Base-by-base conservation (phyloP, 1,140 invertebrate species). In the Pseudobourletiella spinata region DNA sequence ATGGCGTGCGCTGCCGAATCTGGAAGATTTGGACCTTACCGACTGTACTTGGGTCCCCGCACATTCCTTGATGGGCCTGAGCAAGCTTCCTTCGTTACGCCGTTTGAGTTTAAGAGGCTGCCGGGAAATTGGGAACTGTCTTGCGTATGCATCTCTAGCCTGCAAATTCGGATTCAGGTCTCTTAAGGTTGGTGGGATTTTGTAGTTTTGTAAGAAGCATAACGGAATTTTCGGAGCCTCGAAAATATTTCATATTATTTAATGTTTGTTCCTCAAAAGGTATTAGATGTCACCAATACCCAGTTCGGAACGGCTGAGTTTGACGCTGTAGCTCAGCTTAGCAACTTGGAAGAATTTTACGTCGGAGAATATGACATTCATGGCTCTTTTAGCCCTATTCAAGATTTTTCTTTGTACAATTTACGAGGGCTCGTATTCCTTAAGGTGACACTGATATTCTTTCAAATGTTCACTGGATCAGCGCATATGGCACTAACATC, bases 141-240 rank as follows among this genome's bases (percentile, higher is more conserved):
- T 87, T 16, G 84, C 85, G 0, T 88, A 88, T 73, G 80, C 82
- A 16, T 85, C 84, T 69, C 79, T 88, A 42, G 83, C 86, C 0
- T 79, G 82, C 8, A 76, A 83, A 70, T 86, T 85, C 73, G 86
- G 86, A n/a, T 86, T 87, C 67, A 77, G 78, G 71, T 75, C 76
- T 18, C 71, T 86, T 6, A 78, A 84, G 77, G 84, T 84, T 75
- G 69, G 44, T 75, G 70, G 4, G 22, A n/a, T n/a, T n/a, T n/a
- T n/a, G n/a, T n/a, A n/a, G n/a, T n/a, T n/a, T n/a, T n/a, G n/a
- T n/a, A n/a, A n/a, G n/a, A n/a, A n/a, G n/a, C n/a, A n/a, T n/a
- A n/a, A n/a, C n/a, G n/a, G n/a, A n/a, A n/a, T n/a, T n/a, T n/a
- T n/a, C n/a, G n/a, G n/a, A n/a, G n/a, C n/a, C n/a, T n/a, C n/a